phyloP scores from a whole-genome alignment of 2,888 invertebrate species.

The Heteromurus nitidus region DNA sequence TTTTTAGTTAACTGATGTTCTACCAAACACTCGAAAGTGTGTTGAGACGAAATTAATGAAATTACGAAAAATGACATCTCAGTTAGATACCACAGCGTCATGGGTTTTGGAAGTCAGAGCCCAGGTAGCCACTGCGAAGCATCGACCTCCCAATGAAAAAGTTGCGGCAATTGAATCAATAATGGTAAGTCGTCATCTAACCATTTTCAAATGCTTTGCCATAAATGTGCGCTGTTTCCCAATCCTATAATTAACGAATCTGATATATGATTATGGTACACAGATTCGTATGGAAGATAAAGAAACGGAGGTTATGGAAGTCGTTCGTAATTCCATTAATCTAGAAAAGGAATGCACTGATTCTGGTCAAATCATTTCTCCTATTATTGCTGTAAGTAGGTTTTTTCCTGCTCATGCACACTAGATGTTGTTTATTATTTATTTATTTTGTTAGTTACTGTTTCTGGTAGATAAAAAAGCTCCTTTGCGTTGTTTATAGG shows the following conservation, averaged over 20 bases:
- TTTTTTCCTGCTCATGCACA: background rate
- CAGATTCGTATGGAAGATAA: constrained; percentile 77
- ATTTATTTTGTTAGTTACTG: background rate
- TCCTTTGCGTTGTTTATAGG: constrained; percentile 75
- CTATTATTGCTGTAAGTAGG: constrained; percentile 77
- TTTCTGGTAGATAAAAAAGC: background rate
- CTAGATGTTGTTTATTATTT: background rate
- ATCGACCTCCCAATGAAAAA: constrained; percentile 70
- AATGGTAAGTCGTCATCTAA: constrained; percentile 68
- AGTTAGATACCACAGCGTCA: constrained; percentile 79
- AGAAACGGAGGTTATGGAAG: constrained; percentile 80
- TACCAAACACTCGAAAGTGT: constrained; percentile 79
- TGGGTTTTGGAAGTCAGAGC: constrained; percentile 78
- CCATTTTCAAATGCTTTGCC: too few species aligned
- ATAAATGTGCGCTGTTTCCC: too few species aligned
- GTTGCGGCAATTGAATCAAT: constrained; percentile 66
- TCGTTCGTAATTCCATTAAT: constrained; percentile 81
- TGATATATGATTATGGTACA: constrained; percentile 12
- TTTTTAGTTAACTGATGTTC: constrained; percentile 74
- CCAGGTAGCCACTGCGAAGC: constrained; percentile 72
- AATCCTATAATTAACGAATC: too few species aligned
- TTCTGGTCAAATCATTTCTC: constrained; percentile 76
- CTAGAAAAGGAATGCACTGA: constrained; percentile 79
- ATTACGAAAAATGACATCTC: constrained; percentile 79
- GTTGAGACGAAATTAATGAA: constrained; percentile 79